A percentile compares a stretch with the other conserved stretches of the same genome.
phyloP scores from a whole-genome alignment of 2,888 invertebrate genomes.

The Stenchaetothrips biformis region DNA sequence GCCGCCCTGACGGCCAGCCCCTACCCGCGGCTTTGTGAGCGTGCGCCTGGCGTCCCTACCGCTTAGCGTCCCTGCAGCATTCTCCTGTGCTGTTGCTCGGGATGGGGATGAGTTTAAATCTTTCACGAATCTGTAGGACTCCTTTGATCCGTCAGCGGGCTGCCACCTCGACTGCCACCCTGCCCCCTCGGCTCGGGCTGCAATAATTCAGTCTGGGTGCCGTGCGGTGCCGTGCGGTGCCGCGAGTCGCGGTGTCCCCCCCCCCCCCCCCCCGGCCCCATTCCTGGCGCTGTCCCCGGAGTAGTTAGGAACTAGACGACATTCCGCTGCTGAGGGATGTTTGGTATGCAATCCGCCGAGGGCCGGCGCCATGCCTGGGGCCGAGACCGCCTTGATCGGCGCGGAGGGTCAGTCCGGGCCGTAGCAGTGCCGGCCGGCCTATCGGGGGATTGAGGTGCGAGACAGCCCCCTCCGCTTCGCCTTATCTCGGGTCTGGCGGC shows the following conservation, averaged over 20 bases:
- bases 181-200: too few species aligned
- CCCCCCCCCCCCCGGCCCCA: not conserved
- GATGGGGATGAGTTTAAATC: too few species aligned
- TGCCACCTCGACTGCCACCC: too few species aligned
- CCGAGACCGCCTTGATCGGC: not conserved
- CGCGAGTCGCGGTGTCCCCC: not conserved
- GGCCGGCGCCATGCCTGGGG: not conserved
- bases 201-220: too few species aligned
- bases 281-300: not conserved
- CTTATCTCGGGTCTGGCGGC: not conserved
- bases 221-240: not conserved
- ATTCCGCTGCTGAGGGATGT: not conserved
- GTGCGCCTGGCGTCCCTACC: too few species aligned
- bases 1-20: too few species aligned
- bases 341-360: not conserved
- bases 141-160: too few species aligned
- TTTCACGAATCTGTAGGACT: too few species aligned
- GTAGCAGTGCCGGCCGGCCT: not conserved
- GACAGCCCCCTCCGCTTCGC: not conserved
- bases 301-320: not conserved
- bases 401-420: not conserved
- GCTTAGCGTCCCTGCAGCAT: too few species aligned
- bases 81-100: too few species aligned
- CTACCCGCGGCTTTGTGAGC: too few species aligned
- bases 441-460: not conserved